Conservation (phyloP, 2,113 vertebrate genomes). For the Marmota flaviventris region DNA sequence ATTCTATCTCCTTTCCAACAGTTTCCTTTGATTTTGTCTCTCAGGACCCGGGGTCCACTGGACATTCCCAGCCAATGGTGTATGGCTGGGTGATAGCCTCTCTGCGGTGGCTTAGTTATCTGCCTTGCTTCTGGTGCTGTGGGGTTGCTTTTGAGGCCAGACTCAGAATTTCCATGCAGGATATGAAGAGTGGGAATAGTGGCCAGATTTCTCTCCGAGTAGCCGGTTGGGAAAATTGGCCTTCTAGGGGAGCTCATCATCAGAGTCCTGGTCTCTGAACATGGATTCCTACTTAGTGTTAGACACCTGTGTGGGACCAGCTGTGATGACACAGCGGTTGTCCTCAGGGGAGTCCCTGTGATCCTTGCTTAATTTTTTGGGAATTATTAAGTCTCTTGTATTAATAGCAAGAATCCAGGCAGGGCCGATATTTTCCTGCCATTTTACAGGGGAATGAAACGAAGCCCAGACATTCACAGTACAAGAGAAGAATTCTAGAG, state of each 20-base stretch:
- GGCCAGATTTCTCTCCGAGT: neutral
- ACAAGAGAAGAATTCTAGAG: neutral
- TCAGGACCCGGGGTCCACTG: neutral
- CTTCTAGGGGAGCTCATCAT: neutral
- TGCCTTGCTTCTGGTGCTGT: neutral
- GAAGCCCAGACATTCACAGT: neutral
- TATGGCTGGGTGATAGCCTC: neutral
- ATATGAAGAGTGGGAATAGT: neutral
- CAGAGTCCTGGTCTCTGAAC: neutral
- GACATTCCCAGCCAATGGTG: neutral
- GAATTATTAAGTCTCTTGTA: neutral
- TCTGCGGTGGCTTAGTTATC: neutral
- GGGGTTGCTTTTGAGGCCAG: neutral
- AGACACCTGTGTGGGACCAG: neutral
- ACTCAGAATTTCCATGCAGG: neutral
- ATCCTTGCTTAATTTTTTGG: neutral
- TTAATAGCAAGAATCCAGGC: neutral
- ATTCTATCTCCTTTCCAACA: neutral
- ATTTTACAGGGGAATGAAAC: neutral
- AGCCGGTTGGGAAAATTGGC: neutral
- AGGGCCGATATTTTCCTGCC: neutral
- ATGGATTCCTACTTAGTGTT: neutral
- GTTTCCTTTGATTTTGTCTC: neutral
- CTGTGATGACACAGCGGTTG: fast-evolving
- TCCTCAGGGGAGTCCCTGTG: neutral